phyloP scores from a whole-genome alignment of 1,140 invertebrate genomes.

The Lepidurus arcticus region DNA sequence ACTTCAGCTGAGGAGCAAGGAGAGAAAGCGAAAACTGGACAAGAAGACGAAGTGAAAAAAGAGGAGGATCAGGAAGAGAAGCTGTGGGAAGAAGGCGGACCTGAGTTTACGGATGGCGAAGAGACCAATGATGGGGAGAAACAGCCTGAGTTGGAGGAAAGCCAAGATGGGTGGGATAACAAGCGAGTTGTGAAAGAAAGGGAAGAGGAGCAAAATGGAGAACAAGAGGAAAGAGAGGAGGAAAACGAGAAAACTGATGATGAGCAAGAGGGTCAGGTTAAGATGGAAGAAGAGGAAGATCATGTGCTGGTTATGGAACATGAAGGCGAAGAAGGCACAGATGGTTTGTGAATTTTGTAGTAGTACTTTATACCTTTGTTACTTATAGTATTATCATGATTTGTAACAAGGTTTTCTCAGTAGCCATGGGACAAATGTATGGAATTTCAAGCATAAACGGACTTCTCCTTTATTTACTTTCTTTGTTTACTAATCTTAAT shows the following conservation, averaged over 20 bases:
- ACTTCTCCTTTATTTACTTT: background rate
- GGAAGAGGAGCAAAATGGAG: background rate
- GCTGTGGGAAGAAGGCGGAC: conserved; percentile 17
- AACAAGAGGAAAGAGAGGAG: background rate
- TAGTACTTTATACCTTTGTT: background rate
- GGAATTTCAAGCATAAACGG: background rate
- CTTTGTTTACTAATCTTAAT: background rate
- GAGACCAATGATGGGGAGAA: conserved; percentile 11
- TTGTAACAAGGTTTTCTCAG: background rate
- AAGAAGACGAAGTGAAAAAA: conserved; percentile 45
- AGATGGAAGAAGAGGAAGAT: conserved; percentile 1
- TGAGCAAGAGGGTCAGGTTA: background rate
- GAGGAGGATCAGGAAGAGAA: conserved; percentile 22
- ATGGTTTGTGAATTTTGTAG: background rate
- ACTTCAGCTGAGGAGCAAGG: background rate
- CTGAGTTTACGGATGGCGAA: background rate
- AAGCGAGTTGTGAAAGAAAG: background rate
- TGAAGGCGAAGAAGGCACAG: background rate
- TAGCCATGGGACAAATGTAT: background rate
- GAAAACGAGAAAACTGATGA: background rate
- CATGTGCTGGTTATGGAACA: background rate
- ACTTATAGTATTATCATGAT: conserved; percentile 11
- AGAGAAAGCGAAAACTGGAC: conserved; percentile 35
- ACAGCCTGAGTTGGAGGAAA: conserved; percentile 5
- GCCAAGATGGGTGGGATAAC: background rate